Conservation (phyloP, 2,888 invertebrate species). For the Clitarchus hookeri region DNA sequence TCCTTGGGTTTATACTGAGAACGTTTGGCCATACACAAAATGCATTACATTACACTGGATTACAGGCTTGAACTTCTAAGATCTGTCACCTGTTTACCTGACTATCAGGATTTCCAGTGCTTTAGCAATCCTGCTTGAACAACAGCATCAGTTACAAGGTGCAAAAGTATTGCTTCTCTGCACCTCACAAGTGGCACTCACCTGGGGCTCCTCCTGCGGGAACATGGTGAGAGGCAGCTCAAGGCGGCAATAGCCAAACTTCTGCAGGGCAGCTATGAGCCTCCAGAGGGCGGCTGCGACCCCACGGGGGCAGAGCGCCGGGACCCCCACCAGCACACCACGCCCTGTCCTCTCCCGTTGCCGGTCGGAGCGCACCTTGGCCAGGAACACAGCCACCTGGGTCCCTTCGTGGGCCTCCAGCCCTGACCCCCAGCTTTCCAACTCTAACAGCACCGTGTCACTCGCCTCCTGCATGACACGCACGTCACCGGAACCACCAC, state of each 20-base stretch:
- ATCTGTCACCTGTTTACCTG: no score
- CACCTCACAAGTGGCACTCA: background rate
- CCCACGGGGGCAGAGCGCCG: slow-evolving; percentile 41
- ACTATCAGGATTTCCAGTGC: no score
- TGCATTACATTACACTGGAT: no score
- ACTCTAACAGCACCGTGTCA: background rate
- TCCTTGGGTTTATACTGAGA: no score
- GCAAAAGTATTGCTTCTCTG: no score
- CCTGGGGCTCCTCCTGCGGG: slow-evolving; percentile 17
- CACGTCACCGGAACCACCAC: background rate
- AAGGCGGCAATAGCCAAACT: slow-evolving; percentile 26
- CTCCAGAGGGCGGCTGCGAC: slow-evolving; percentile 38
- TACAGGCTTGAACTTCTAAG: no score
- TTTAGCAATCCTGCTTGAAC: no score
- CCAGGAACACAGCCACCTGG: slow-evolving; percentile 30
- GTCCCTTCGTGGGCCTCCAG: slow-evolving; percentile 3
- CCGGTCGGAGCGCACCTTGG: slow-evolving; percentile 5
- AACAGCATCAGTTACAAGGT: no score
- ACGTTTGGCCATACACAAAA: no score
- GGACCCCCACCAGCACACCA: slow-evolving; percentile 30
- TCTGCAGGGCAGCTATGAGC: slow-evolving; percentile 31
- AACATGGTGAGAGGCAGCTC: background rate
- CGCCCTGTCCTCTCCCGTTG: background rate
- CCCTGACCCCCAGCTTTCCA: slow-evolving; percentile 18
- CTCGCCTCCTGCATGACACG: background rate